Base-by-base conservation (phyloP, 2,113 vertebrate species). In the Axis porcinus region DNA sequence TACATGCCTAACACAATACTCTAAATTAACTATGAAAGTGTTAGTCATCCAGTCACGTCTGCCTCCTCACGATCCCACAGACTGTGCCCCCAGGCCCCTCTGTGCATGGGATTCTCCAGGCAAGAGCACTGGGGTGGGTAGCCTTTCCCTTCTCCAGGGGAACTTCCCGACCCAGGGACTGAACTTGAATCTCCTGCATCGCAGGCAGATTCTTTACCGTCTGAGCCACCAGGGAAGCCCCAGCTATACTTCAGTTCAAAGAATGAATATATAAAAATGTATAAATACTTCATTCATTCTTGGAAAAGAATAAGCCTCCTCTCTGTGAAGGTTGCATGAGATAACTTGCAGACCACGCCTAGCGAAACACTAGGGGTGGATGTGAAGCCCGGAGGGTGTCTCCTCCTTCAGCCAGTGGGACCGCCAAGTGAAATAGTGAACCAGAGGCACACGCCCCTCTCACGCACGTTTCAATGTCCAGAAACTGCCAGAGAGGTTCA, bases 311-410 rank as follows among this genome's bases (percentile, higher is more conserved):
- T 16, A 8, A 16, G 4, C 25, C 43, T 78, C 74, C 74, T 78
- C 23, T 45, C 30, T 17, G 3, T 2, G 40, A 64, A 40, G 25
- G n/a, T 21, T 25, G 14, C 17, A 9, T 1, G 47, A 60, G 17
- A 16, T 7, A 17, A 30, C 55, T 33, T 14, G 7, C 21, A 70
- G 19, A 40, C 36, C 19, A 40, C 0, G 10, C 67, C 67, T 12
- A 40, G n/a, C 0, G 2, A 9, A 36, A 4, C 33, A 5, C 8
- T 19, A 17, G 52, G 21, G 21, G 2, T 19, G 16, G 33, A 10
- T 1, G 4, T 23, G 67, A 70, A 23, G 19, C 70, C 12, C 10
- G 13, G 23, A 21, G 6, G 36, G 70, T 7, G 6, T 15, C 74
- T 16, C 25, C 74, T 40, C 94, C 21, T 7, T 36, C 58, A 1